A percentile compares a stretch with the other conserved stretches of the same genome.
phyloP scores from a whole-genome alignment of 1,140 invertebrate species.

The Cydia strobilella region DNA sequence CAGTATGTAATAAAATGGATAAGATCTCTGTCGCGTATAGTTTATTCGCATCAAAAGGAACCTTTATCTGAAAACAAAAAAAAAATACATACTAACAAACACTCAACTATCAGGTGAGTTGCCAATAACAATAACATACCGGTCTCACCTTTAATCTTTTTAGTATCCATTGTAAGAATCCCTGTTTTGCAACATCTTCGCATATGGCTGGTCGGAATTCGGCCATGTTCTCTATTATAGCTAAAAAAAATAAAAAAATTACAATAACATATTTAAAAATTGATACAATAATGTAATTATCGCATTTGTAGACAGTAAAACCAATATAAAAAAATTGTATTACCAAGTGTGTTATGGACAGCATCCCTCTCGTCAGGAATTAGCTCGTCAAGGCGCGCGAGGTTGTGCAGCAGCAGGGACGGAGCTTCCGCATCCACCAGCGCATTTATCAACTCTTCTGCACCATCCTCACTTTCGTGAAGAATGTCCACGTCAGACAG shows the following conservation, averaged over 20 bases:
- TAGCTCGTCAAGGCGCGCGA: slow-evolving; percentile 95
- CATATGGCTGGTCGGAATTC: slow-evolving; percentile 94
- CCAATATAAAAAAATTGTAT: slow-evolving; percentile 23
- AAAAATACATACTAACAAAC: slow-evolving; percentile 35
- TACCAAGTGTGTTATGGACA: slow-evolving; percentile 96
- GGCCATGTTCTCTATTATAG: slow-evolving; percentile 94
- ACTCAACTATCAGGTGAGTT: slow-evolving; percentile 23
- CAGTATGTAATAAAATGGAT: slow-evolving; percentile 96
- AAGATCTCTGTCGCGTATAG: slow-evolving; percentile 97
- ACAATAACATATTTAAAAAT: slow-evolving; percentile 20
- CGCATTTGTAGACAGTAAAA: no score
- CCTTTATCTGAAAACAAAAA: slow-evolving; percentile 78
- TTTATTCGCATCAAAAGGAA: slow-evolving; percentile 97
- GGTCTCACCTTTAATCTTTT: slow-evolving; percentile 87
- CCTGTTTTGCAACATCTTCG: slow-evolving; percentile 92
- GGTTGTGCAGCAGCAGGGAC: slow-evolving; percentile 94
- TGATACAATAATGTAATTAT: no score
- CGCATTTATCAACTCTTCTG: slow-evolving; percentile 88
- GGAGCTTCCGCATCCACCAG: slow-evolving; percentile 94
- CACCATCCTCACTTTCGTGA: slow-evolving; percentile 93
- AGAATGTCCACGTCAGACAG: slow-evolving; percentile 97
- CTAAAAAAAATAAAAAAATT: slow-evolving; percentile 64
- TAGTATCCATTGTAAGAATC: slow-evolving; percentile 95
- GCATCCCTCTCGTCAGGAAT: slow-evolving; percentile 98
- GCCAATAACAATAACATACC: slow-evolving; percentile 10